Base-by-base conservation (phyloP, 1,140 invertebrate genomes). In the Archivesica marissinica region DNA sequence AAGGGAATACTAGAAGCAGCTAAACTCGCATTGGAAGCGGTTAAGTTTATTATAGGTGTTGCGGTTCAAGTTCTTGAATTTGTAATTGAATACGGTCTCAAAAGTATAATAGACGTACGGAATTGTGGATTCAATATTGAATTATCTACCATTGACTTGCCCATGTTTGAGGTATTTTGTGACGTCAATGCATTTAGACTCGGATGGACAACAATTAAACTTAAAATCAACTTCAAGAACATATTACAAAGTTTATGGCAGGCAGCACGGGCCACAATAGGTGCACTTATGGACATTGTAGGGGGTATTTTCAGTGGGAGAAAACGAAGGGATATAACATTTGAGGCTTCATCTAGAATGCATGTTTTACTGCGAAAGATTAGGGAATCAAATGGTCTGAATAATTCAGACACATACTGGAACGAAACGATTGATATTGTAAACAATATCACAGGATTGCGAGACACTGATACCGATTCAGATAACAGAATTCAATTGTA, bases 91-190 rank as follows among this genome's bases (percentile, higher is more conserved):
- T 81, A 81, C 28, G 79, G 64, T 17, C 25, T 81, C 11, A 17
- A 72, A 25, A 70, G 64, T 39, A 50, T 81, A 2, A 70, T 81
- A 25, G 79, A 81, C 56, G 66, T 72, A 2, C 15, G 50, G 56
- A 81, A 81, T 33, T 81, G 79, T 72, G 79, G 79, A 50, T 81
- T 81, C 59, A 66, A 56, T 23, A 39, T 78, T n/a, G 23, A 64
- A 41, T 3, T 56, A 25, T 54, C 66, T n/a, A 38, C 33, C 38
- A 11, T n/a, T 56, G 66, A 81, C 17, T 38, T 23, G 0, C 17
- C 28, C 15, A 38, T 72, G 2, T 81, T 81, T 59, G 35, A 56
- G 2, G 66, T 81, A 30, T 0, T 0, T 1, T 81, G 79, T 52
- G 64, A 81, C 35, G n/a, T 81, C 3, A 81, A 81, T 35, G 13